phyloP scores from a whole-genome alignment of 2,888 invertebrate genomes.

The Cetonia aurata region DNA sequence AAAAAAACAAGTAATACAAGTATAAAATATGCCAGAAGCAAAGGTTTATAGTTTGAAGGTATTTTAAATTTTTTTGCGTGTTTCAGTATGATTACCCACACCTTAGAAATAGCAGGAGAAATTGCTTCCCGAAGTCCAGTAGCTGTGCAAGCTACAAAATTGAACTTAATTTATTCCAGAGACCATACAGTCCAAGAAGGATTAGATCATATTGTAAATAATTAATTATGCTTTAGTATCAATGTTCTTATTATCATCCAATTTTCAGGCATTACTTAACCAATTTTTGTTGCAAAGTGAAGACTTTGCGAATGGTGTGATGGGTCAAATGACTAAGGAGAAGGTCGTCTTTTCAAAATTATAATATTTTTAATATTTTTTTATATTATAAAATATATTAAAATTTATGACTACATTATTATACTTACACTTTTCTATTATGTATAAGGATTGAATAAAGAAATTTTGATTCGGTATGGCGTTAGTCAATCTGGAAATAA shows the following conservation, averaged over 20 bases:
- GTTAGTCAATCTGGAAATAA: conserved; percentile 38
- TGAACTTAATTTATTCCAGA: conserved; percentile 85
- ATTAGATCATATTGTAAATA: conserved; percentile 89
- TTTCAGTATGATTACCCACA: conserved; percentile 77
- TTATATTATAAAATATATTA: not conserved
- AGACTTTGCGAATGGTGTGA: conserved; percentile 85
- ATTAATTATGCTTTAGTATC: not conserved
- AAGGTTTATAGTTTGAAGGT: not conserved
- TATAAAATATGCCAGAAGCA: too few species aligned
- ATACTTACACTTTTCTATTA: not conserved
- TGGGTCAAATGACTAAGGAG: conserved; percentile 81
- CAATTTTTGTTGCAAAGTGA: conserved; percentile 92
- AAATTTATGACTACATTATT: not conserved
- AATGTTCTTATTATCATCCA: not conserved
- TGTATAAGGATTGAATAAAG: not conserved
- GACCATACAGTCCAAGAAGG: conserved; percentile 91
- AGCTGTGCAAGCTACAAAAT: conserved; percentile 93
- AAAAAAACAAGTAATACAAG: too few species aligned
- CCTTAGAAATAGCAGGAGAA: conserved; percentile 78
- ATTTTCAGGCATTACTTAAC: conserved; percentile 82
- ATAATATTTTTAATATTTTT: conserved; percentile 8
- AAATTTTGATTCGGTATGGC: not conserved
- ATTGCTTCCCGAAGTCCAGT: conserved; percentile 94
- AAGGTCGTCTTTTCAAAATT: conserved; percentile 82
- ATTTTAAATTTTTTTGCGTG: too few species aligned